Percentiles rank a stretch among this genome's conserved stretches.
These are phyloP conservation scores for Papilio xuthus DNA, from an alignment of 1,140 invertebrate genomes.

Conservation along the genomic window DNA sequence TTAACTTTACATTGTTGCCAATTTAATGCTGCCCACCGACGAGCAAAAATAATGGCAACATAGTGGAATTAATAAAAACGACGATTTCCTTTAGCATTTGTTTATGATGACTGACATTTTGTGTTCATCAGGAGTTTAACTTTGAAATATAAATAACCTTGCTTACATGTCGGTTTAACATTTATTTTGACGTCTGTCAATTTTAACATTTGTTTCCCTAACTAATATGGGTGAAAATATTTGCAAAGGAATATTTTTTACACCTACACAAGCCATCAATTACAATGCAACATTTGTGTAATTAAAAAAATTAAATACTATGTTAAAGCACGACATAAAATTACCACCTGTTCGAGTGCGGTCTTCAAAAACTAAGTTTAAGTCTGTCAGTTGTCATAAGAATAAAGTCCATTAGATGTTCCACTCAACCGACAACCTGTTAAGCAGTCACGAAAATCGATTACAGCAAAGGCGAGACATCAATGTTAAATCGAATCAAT, in stretches of 20 bases:
- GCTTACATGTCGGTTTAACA: neutral
- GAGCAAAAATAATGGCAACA: neutral
- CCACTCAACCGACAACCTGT: constrained; percentile 26
- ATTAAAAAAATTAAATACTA: too few relatives aligned
- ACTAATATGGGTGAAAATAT: neutral
- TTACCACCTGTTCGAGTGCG: too few relatives aligned
- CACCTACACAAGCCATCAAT: too few relatives aligned
- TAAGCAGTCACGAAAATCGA: constrained; percentile 31
- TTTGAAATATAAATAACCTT: neutral
- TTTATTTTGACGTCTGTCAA: neutral
- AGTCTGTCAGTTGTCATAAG: neutral
- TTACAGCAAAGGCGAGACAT: constrained; percentile 41
- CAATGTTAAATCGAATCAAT: constrained; percentile 67
- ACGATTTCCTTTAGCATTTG: constrained; percentile 11
- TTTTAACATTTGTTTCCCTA: neutral
- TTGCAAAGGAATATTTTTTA: too few relatives aligned
- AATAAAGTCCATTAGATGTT: constrained; percentile 7
- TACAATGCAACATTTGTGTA: too few relatives aligned
- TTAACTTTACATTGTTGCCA: constrained; percentile 26
- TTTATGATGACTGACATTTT: constrained; percentile 47
- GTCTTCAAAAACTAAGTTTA: neutral
- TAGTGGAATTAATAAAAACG: constrained; percentile 10
- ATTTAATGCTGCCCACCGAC: neutral
- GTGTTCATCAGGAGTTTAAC: constrained; percentile 38
- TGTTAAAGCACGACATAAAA: too few relatives aligned